Conservation (phyloP, 2,113 vertebrate genomes). For the Sceloporus tristichus region DNA sequence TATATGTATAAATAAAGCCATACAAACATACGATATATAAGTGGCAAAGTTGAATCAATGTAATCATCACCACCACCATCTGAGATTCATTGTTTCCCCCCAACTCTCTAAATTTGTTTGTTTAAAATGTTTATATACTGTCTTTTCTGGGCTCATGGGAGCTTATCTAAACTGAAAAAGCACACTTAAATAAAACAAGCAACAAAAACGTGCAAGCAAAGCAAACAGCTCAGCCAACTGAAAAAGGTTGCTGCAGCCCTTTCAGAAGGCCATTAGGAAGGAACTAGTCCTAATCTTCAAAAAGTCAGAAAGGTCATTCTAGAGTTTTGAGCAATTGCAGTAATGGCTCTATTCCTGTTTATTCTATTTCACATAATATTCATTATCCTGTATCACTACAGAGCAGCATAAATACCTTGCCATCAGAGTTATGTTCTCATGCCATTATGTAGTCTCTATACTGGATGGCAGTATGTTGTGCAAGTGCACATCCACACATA, state of each 20-base stretch:
- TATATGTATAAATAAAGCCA: background rate
- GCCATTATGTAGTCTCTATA: no score
- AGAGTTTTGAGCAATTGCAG: background rate
- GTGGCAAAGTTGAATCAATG: background rate
- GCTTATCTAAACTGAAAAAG: background rate
- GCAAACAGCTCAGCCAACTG: background rate
- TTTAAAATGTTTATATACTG: no score
- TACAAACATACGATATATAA: background rate
- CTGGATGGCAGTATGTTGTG: no score
- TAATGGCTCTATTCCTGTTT: background rate
- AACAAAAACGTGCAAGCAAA: background rate
- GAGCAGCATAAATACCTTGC: no score
- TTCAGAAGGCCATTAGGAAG: background rate
- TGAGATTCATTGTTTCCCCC: background rate
- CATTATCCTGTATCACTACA: no score
- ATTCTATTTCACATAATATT: background rate
- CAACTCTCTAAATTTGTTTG: no score
- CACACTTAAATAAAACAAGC: background rate
- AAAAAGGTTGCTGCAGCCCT: background rate
- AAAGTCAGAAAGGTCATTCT: background rate
- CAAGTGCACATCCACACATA: no score
- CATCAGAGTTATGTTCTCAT: no score
- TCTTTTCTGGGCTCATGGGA: background rate
- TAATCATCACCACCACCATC: conserved; percentile 12
- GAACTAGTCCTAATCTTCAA: background rate